A percentile compares a stretch with the other conserved stretches of the same genome.
Evolutionary conservation across 2,797 vertebrate species (phyloP).

Genomic region (Lophura swinhoii): DNA sequence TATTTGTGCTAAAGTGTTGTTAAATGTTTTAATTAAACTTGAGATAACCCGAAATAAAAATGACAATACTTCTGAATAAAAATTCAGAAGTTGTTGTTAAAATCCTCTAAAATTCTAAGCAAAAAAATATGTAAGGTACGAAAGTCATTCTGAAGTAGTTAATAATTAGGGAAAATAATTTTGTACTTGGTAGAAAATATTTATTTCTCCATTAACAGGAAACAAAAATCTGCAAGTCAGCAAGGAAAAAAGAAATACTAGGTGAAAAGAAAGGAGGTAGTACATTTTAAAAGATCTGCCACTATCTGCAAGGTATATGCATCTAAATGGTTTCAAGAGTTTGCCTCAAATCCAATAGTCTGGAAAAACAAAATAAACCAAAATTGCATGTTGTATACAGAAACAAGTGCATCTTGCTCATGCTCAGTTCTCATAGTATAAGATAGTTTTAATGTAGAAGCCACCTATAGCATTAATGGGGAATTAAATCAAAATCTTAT

Average conservation of each 20-base stretch:
- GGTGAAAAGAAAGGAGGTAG: not conserved
- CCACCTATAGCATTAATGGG: not conserved
- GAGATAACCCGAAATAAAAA: not conserved
- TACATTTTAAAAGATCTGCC: not conserved
- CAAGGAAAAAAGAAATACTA: not conserved
- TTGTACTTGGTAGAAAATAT: not conserved
- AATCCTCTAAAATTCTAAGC: not conserved
- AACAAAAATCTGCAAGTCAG: not conserved
- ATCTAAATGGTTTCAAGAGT: not conserved
- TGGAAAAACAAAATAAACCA: not conserved
- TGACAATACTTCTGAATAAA: no score
- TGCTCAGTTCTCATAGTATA: accelerated
- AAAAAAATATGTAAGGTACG: not conserved
- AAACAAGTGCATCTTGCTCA: not conserved
- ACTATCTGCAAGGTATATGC: not conserved
- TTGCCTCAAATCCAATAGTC: not conserved
- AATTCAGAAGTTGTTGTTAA: not conserved
- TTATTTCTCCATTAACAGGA: not conserved
- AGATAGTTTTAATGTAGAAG: not conserved
- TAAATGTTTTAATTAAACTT: not conserved
- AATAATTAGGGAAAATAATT: not conserved
- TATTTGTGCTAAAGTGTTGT: not conserved
- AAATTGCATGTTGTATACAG: not conserved
- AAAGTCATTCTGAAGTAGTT: not conserved
- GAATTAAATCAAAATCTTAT: not conserved